These are phyloP conservation scores for Simalia tracyae DNA, from an alignment of 2,797 vertebrate genomes.

Conservation along the genomic window DNA sequence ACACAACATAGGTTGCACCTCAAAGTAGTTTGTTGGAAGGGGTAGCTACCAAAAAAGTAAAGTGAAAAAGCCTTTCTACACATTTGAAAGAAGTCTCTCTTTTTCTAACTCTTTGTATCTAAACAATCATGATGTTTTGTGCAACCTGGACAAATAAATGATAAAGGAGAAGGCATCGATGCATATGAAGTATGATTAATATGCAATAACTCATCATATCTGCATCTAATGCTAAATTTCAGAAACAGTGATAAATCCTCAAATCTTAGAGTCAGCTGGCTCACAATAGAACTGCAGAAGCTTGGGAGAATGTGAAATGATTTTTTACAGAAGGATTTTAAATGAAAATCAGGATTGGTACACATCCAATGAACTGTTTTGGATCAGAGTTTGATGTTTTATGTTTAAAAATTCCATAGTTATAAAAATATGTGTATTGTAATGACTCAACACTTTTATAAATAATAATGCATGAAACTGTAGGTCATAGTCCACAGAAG, in stretches of 20 bases:
- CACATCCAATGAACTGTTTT: conserved; percentile 8
- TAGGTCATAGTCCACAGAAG: conserved; percentile 30
- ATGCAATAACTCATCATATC: neutral
- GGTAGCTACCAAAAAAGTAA: neutral
- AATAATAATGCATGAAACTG: conserved; percentile 46
- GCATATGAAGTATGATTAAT: neutral
- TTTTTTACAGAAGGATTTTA: neutral
- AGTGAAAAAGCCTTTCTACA: neutral
- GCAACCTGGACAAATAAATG: neutral
- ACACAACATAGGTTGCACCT: neutral
- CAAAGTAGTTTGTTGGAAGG: neutral
- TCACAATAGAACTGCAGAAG: neutral
- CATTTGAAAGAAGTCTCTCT: neutral
- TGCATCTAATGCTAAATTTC: neutral
- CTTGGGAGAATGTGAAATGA: neutral
- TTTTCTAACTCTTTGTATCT: neutral
- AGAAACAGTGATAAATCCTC: neutral
- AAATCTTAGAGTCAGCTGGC: neutral
- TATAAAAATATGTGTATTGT: conserved; percentile 33
- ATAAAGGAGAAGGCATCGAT: neutral
- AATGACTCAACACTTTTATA: conserved; percentile 30
- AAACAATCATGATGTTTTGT: neutral
- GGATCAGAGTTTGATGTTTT: conserved; percentile 19
- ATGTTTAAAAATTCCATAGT: neutral
- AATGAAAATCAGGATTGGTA: conserved; percentile 2